Evolutionary conservation across 2,113 vertebrate genomes (phyloP).

Genomic region (Grus americana): DNA sequence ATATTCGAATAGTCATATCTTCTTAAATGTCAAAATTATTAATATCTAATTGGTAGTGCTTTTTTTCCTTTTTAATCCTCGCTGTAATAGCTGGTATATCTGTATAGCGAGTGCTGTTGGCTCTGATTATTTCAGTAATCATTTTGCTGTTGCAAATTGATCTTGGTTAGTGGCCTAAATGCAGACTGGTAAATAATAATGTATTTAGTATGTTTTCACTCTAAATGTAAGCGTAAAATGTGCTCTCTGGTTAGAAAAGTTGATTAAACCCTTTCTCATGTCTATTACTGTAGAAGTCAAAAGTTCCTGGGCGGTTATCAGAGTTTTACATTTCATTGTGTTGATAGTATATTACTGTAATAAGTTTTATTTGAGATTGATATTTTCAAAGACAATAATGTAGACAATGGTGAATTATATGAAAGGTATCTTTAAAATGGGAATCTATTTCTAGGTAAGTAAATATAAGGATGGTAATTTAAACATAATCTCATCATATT

Average conservation of each 20-base stretch:
- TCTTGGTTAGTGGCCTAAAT: not conserved
- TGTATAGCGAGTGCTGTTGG: not conserved
- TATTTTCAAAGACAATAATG: not conserved
- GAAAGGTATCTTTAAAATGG: not conserved
- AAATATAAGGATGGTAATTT: not conserved
- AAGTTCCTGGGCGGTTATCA: not conserved
- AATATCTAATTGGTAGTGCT: not conserved
- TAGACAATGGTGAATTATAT: not conserved
- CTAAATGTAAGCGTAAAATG: not conserved
- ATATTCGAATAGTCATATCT: not conserved
- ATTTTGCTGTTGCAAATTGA: not conserved
- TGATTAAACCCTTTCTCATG: not conserved
- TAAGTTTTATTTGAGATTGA: not conserved
- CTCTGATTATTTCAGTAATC: not conserved
- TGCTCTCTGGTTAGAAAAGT: not conserved
- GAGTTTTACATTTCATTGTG: not conserved
- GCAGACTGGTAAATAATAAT: not conserved
- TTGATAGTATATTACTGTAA: not conserved
- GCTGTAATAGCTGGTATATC: not conserved
- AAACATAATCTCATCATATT: not conserved
- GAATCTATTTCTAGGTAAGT: not conserved
- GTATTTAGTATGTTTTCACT: not conserved
- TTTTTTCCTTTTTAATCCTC: not conserved
- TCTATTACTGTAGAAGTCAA: not conserved
- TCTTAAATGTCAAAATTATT: not conserved